Evolutionary conservation across 2,888 invertebrate genomes (phyloP).

Genomic region (Drosophila monieri): DNA sequence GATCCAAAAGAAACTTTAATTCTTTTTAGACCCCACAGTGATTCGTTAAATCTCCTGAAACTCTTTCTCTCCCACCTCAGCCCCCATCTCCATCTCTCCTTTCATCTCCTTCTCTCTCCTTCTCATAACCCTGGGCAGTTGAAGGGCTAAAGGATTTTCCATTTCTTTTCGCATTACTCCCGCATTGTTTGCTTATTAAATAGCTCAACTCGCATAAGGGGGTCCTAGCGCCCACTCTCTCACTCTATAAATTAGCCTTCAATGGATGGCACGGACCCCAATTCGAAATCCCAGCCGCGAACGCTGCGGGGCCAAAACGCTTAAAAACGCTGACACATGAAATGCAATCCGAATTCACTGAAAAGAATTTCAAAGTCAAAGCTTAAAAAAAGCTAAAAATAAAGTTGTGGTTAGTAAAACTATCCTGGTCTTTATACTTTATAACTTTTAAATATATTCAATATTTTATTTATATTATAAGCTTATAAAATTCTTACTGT

Average conservation of each 20-base stretch:
- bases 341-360: constrained; percentile 68
- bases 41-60: background rate
- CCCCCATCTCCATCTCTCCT: background rate
- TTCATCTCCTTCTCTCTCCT: background rate
- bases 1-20: background rate
- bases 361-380: background rate
- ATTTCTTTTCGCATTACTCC: constrained; percentile 41
- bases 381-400: background rate
- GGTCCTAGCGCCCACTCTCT: constrained; percentile 2
- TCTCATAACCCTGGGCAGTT: constrained; percentile 38
- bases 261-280: constrained; percentile 29
- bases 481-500: no score
- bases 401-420: background rate
- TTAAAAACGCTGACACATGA: constrained; percentile 80
- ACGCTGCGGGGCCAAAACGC: constrained; percentile 59
- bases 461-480: no score
- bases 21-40: background rate
- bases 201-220: constrained; percentile 7
- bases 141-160: constrained; percentile 37
- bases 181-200: constrained; percentile 40
- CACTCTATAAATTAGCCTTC: constrained; percentile 44
- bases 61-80: no score
- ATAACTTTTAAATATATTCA: no score
- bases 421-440: background rate
- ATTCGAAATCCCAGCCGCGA: constrained; percentile 20